These are phyloP conservation scores for Distichodus sexfasciatus DNA, from an alignment of 2,797 vertebrate genomes.

Conservation along the genomic window DNA sequence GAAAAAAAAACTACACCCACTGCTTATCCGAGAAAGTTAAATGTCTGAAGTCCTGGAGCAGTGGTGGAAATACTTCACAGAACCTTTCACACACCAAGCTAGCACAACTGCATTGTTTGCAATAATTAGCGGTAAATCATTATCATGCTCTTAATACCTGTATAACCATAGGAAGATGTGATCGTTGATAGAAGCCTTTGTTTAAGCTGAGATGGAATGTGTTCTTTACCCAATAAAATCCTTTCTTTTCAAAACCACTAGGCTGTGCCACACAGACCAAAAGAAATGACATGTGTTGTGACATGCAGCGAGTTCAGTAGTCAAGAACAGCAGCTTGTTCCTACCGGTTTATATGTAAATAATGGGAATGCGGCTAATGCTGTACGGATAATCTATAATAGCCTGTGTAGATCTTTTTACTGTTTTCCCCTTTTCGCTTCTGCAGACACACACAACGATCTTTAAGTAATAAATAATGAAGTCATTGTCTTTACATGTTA, in stretches of 20 bases:
- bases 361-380: not conserved
- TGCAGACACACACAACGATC: slow-evolving; percentile 7
- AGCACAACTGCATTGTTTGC: not conserved
- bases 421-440: not conserved
- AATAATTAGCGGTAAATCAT: slow-evolving; percentile 3
- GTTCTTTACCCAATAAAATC: not conserved
- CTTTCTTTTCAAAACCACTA: not conserved
- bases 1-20: too few species aligned
- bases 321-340: not conserved
- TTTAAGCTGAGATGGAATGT: not conserved
- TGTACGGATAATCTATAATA: too few species aligned
- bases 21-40: not conserved
- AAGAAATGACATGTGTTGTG: not conserved
- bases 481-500: slow-evolving; percentile 32
- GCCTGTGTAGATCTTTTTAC: too few species aligned
- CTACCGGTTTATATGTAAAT: not conserved
- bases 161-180: not conserved
- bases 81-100: not conserved
- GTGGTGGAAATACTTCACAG: slow-evolving; percentile 8
- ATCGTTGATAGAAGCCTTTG: not conserved
- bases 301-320: not conserved
- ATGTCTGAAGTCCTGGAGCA: not conserved
- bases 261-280: not conserved
- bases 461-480: slow-evolving; percentile 34
- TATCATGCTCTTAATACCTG: not conserved